Evolutionary conservation across 2,888 invertebrate species (phyloP), one percentile per base, ranked within the genome.

Genomic region (Rotaria sp.): DNA sequence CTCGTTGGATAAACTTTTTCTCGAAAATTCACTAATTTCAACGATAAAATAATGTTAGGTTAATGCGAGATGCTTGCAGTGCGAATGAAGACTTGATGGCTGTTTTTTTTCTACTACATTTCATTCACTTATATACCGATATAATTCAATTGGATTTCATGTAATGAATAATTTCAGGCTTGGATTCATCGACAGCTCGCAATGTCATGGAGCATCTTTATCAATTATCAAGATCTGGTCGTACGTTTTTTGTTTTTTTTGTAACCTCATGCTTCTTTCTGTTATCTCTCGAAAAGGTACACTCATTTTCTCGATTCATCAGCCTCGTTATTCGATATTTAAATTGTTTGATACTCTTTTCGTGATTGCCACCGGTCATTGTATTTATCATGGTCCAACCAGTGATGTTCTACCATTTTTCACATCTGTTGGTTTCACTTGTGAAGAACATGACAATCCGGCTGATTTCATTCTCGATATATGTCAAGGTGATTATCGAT

Each of bases 111-210:
- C n/a, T n/a, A n/a, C n/a, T n/a, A n/a, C n/a, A n/a, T n/a, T n/a
- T n/a, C n/a, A n/a, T n/a, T n/a, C n/a, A n/a, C n/a, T 11, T 45
- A 8, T 11, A 45, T 50, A 10, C 18, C 50, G 50, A 50, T 18
- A 50, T 50, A 50, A 13, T 50, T 50, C 10, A 3, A 18, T 50
- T 18, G 3, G 2, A 50, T 50, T 50, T 50, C 15, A 15, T 50
- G 3, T 50, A 50, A 3, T 0, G 5, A 4, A 35, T 26, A 2
- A 35, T 30, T 67, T 30, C 8, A 67, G 67, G 91, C 2, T 89
- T 91, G 48, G 91, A 91, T 88, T 90, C 91, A 75, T 90, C 89
- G 87, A 91, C 91, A 21, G 91, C 91, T n/a, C 90, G 90, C 86
- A 89, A 90, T 85, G 91, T 91, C 86, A 91, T 91, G 90, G 84